phyloP scores from a whole-genome alignment of 1,140 invertebrate genomes.

The Thaumatotibia leucotreta region DNA sequence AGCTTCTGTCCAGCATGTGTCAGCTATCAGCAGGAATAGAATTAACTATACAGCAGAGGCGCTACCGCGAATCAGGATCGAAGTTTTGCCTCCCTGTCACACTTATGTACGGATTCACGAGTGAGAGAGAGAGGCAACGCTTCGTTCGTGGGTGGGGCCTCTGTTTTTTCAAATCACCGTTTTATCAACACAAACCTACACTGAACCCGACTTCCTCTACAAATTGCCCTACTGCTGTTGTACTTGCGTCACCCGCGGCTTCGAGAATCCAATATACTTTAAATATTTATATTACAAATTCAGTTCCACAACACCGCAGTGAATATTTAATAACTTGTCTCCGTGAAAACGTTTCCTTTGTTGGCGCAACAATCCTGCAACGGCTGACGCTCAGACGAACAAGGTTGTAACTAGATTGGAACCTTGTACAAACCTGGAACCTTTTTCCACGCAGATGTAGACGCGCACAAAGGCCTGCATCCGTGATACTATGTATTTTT shows the following conservation, averaged over 20 bases:
- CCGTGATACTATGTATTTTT: conserved; percentile 8
- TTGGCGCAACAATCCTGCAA: conserved; percentile 9
- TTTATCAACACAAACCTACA: no score
- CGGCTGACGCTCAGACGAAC: neutral
- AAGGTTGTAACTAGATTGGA: neutral
- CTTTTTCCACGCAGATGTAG: neutral
- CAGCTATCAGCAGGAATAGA: neutral
- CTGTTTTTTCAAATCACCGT: no score
- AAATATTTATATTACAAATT: neutral
- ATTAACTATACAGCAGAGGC: neutral
- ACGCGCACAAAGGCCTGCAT: conserved; percentile 8
- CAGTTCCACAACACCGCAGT: neutral
- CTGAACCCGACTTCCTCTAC: no score
- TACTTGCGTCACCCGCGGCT: no score
- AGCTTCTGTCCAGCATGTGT: neutral
- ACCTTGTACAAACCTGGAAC: neutral
- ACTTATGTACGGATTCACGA: no score
- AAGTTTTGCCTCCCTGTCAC: no score
- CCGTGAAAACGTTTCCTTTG: conserved; percentile 3
- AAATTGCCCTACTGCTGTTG: no score
- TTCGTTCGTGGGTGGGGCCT: no score
- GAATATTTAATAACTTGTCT: conserved; percentile 14
- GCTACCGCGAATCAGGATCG: no score
- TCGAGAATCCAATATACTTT: neutral
- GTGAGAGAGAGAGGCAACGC: no score